A percentile compares a stretch with the other conserved stretches of the same genome.
phyloP scores from a whole-genome alignment of 2,888 invertebrate genomes.

The Perithous albicinctus region DNA sequence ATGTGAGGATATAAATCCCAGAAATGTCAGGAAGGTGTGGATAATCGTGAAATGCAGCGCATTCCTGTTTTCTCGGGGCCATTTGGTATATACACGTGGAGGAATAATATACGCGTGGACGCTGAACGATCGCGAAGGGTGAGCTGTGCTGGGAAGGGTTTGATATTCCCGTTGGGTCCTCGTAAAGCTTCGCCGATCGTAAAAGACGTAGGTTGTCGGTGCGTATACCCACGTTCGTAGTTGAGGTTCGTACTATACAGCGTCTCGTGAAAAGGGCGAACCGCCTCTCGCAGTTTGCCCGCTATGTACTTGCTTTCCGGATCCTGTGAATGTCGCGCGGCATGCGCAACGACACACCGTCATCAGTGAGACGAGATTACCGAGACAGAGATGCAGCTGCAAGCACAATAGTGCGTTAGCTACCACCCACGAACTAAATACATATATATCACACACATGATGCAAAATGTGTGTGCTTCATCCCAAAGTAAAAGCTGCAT shows the following conservation, averaged over 20 bases:
- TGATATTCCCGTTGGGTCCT: constrained; percentile 65
- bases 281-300: constrained; percentile 10
- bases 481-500: too few relatives aligned
- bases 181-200: constrained; percentile 70
- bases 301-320: constrained; percentile 18
- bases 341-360: background rate
- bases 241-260: constrained; percentile 4
- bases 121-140: constrained; percentile 39
- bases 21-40: background rate
- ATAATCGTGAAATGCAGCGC: background rate
- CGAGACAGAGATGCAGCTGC: too few relatives aligned
- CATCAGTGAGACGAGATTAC: background rate
- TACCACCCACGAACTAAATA: too few relatives aligned
- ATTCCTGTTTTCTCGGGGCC: background rate
- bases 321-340: background rate
- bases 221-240: background rate
- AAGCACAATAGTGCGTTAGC: too few relatives aligned
- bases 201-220: constrained; percentile 64
- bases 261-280: constrained; percentile 20
- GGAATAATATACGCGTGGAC: constrained; percentile 4
- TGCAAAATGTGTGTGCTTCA: too few relatives aligned
- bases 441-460: too few relatives aligned
- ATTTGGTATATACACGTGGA: constrained; percentile 12
- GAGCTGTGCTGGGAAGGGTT: constrained; percentile 45
- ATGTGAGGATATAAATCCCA: background rate